Evolutionary conservation across 2,797 vertebrate genomes (phyloP), one percentile per base, ranked within the genome.

Genomic region (Acanthiza pusilla): DNA sequence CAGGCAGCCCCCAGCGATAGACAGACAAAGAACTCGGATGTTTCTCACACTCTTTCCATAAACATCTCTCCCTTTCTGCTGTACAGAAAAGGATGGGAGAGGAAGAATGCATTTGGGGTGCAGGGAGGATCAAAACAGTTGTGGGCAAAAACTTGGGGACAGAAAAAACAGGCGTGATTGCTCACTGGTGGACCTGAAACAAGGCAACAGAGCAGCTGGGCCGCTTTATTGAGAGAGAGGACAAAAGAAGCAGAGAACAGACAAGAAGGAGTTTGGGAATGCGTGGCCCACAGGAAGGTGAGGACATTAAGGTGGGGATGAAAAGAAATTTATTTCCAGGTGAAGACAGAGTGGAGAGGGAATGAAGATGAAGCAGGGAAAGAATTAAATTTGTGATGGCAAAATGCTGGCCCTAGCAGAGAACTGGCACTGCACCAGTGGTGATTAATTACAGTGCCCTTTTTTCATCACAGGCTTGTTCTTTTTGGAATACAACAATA

Each of bases 21-120:
- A 48, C 1, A 8, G 9, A 47, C 5, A 19, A 82, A 75, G n/a
- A 85, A 42, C 5, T 30, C 72, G 20, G 16, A 65, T 0, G 0
- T 68, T 23, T 19, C 22, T 15, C 34, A 34, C 1, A 5, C 10
- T 57, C 7, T 36, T 61, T 42, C 21, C 9, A 20, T 48, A 40
- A 88, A 53, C 1, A 3, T 22, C 2, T 30, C 32, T 68, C 32
- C 9, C 15, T 60, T 78, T 85, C 40, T 85, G 14, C 48, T 71
- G 13, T 19, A 27, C 21, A 75, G n/a, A n/a, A 76, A 43, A 43
- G 3, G 3, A 32, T 29, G 15, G 18, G 13, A 65, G 29, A 82
- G 23, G 36, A 29, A 27, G 11, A 58, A 54, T 50, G 14, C 5
- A 4, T 55, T 60, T 63, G 34, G 57, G 9, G 11, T 47, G 16